phyloP scores from a whole-genome alignment of 2,888 invertebrate species.

The Bembecia ichneumoniformis region DNA sequence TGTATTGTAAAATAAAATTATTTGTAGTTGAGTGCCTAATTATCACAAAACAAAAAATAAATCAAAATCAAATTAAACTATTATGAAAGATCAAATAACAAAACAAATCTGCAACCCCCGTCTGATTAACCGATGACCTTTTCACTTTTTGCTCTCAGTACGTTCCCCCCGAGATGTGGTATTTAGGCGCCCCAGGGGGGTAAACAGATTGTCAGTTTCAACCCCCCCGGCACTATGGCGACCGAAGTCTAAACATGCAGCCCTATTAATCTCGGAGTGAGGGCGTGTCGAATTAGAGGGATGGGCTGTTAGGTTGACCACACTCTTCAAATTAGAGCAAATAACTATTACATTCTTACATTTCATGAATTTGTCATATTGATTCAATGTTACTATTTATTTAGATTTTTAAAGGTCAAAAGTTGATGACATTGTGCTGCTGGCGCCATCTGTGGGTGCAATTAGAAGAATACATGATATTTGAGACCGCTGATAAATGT shows the following conservation, averaged over 20 bases:
- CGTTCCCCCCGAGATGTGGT: conserved; percentile 61
- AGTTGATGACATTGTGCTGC: too few species aligned
- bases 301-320: conserved; percentile 28
- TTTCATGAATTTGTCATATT: too few species aligned
- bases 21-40: too few species aligned
- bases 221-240: conserved; percentile 48
- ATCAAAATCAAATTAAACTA: background rate
- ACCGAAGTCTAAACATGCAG: conserved; percentile 57
- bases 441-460: too few species aligned
- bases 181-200: conserved; percentile 43
- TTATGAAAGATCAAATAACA: background rate
- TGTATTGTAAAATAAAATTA: too few species aligned
- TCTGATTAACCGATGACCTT: conserved; percentile 32
- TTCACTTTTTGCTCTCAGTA: conserved; percentile 29
- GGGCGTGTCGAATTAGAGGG: conserved; percentile 46
- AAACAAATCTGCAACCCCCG: conserved; percentile 2
- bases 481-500: too few species aligned
- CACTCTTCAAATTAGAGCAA: background rate
- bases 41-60: background rate
- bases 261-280: conserved; percentile 62
- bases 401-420: too few species aligned
- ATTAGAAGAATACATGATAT: too few species aligned
- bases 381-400: too few species aligned
- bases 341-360: too few species aligned
- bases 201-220: conserved; percentile 39